Evolutionary conservation across 2,888 invertebrate genomes (phyloP).

Genomic region (Luffia ferchaultella): DNA sequence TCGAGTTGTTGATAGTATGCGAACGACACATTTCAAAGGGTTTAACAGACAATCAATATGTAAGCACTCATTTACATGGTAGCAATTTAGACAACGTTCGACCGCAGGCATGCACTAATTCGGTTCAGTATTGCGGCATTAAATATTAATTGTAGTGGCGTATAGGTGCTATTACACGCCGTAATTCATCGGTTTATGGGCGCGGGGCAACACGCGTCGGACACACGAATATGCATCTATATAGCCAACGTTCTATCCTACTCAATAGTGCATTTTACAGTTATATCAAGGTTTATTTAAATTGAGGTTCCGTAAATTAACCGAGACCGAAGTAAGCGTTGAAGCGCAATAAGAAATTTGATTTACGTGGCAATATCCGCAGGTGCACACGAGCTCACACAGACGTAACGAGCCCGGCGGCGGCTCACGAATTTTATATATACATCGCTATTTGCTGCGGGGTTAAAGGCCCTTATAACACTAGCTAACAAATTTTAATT

Average conservation of each 20-base stretch:
- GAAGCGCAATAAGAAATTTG: conserved; percentile 49
- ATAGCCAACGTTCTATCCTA: too few species aligned
- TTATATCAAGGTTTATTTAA: too few species aligned
- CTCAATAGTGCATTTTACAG: too few species aligned
- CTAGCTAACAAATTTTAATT: conserved; percentile 30
- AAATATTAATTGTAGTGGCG: conserved; percentile 59
- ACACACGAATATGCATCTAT: too few species aligned
- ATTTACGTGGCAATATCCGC: conserved; percentile 56
- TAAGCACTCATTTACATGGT: conserved; percentile 29
- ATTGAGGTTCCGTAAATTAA: conserved; percentile 22
- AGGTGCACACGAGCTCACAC: conserved; percentile 47
- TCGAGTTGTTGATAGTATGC: too few species aligned
- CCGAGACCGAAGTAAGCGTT: conserved; percentile 28
- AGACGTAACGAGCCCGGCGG: conserved; percentile 18
- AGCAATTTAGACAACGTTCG: conserved; percentile 51
- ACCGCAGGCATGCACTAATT: conserved; percentile 51
- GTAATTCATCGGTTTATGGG: conserved; percentile 32
- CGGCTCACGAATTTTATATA: conserved; percentile 27
- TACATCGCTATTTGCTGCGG: too few species aligned
- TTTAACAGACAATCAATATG: too few species aligned
- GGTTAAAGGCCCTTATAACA: conserved; percentile 25
- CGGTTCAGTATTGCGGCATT: conserved; percentile 48
- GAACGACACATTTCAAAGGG: too few species aligned
- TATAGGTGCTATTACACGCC: conserved; percentile 45
- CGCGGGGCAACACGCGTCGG: neutral